Base-by-base conservation (phyloP, 1,140 invertebrate species). In the Ctenoplectra terminalis region DNA sequence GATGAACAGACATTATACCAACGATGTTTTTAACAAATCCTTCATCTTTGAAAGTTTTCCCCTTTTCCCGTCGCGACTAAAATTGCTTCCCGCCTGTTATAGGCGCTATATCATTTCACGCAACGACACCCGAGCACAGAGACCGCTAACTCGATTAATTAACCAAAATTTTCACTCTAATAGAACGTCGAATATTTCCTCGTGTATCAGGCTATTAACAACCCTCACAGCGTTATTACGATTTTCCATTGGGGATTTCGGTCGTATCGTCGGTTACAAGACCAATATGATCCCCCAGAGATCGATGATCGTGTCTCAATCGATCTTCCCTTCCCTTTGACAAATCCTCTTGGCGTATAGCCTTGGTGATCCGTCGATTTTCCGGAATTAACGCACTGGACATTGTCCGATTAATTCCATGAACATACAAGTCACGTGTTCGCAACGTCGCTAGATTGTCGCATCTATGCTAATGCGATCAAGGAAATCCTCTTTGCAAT, bases 301-400 rank as follows among this genome's bases (percentile, higher is more conserved):
- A 63, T 63, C 60, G 34, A 40, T 52, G 29, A 54, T 70, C 50
- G 6, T 11, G 29, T 3, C 23, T 52, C 23, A 5, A 58, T 29
- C 26, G 26, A 58, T 13, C 26, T 13, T 58, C 26, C 26, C 8
- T 43, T 1, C 26, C 29, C 26, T 17, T 34, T 11, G 8, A 70
- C 31, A 9, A 70, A 54, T 54, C 20, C 50, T 29, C 60, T 20
- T 52, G 9, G 9, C 20, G 23, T 56, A 63, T 60, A 73, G 48
- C 31, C 54, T 63, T 52, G 23, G 23, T 37, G 81, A 81, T 67
- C 72, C 74, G 43, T 73, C 64, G 60, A 82, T 76, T 85, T 72
- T 52, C 54, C 34, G 29, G 46, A 63, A 58, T 73, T 66, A 79
- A 78, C 31, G 11, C 72, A 26, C 52, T 37, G 11, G 66, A 40